A percentile compares a stretch with the other conserved stretches of the same genome.
phyloP scores from a whole-genome alignment of 2,797 vertebrate genomes.

The Dipus sagitta region DNA sequence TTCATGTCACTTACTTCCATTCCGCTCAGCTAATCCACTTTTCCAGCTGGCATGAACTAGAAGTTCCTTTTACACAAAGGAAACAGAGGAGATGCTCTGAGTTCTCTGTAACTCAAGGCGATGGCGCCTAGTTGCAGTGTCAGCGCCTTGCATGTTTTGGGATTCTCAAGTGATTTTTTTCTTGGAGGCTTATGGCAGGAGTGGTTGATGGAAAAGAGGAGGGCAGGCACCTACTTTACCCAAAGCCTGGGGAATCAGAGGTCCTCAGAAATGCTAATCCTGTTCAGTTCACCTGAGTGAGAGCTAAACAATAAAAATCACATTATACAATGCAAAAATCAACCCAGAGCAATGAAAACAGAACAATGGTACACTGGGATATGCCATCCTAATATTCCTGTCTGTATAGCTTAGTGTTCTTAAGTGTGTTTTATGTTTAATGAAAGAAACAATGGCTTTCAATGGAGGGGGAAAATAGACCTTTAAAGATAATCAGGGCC shows the following conservation, averaged over 20 bases:
- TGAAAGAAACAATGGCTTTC: conserved; percentile 88
- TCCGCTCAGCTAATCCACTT: not conserved
- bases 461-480: conserved; percentile 88
- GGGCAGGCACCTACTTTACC: conserved; percentile 16
- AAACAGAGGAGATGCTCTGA: not conserved
- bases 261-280: conserved; percentile 10
- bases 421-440: conserved; percentile 87
- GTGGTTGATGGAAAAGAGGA: not conserved
- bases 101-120: not conserved
- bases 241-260: conserved; percentile 37
- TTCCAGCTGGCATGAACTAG: not conserved
- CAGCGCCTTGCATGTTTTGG: not conserved
- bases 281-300: conserved; percentile 48
- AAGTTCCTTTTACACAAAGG: conserved; percentile 53
- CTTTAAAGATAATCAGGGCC: conserved; percentile 89
- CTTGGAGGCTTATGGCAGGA: not conserved
- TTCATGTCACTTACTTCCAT: not conserved
- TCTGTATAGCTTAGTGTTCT: conserved; percentile 82
- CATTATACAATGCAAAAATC: conserved; percentile 71
- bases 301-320: conserved; percentile 79
- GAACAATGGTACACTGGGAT: conserved; percentile 83
- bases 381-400: conserved; percentile 83
- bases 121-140: not conserved
- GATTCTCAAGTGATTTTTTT: not conserved
- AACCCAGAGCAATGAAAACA: conserved; percentile 75